Percentiles rank a stretch among this genome's conserved stretches.
phyloP scores from a whole-genome alignment of 1,140 invertebrate species.

The Calliphora vicina region DNA sequence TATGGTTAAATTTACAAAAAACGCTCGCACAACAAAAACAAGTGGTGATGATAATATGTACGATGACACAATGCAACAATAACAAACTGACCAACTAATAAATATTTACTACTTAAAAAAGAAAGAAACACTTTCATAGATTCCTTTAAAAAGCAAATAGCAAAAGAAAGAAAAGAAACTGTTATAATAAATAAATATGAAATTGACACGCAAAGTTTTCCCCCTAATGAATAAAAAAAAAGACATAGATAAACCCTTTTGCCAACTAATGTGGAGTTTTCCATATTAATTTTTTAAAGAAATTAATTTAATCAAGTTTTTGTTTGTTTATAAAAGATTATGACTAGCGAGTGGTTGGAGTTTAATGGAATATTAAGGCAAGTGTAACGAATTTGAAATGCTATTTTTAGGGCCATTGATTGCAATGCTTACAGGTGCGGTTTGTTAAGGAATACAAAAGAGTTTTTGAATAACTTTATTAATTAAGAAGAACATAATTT shows the following conservation, averaged over 20 bases:
- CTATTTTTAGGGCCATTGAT: too few relatives aligned
- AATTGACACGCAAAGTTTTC: not conserved
- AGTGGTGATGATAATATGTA: not conserved
- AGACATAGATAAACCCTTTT: not conserved
- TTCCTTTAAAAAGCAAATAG: not conserved
- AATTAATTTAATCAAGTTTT: not conserved
- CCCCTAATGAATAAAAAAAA: not conserved
- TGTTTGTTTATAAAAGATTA: not conserved
- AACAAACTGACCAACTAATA: not conserved
- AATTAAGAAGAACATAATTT: too few relatives aligned
- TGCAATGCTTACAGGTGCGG: too few relatives aligned
- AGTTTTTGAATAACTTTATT: too few relatives aligned
- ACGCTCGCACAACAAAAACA: not conserved
- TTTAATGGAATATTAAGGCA: too few relatives aligned
- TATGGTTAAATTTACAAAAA: too few relatives aligned
- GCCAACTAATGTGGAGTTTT: not conserved
- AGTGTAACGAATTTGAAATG: too few relatives aligned
- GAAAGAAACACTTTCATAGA: not conserved
- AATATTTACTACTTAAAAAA: not conserved
- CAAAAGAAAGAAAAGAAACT: not conserved
- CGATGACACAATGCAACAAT: slow-evolving; percentile 6
- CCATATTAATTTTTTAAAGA: not conserved
- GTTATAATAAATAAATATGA: not conserved
- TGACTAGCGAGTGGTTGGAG: too few relatives aligned
- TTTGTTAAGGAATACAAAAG: too few relatives aligned